Conservation (phyloP, 2,797 vertebrate genomes). For the Onychomys torridus region DNA sequence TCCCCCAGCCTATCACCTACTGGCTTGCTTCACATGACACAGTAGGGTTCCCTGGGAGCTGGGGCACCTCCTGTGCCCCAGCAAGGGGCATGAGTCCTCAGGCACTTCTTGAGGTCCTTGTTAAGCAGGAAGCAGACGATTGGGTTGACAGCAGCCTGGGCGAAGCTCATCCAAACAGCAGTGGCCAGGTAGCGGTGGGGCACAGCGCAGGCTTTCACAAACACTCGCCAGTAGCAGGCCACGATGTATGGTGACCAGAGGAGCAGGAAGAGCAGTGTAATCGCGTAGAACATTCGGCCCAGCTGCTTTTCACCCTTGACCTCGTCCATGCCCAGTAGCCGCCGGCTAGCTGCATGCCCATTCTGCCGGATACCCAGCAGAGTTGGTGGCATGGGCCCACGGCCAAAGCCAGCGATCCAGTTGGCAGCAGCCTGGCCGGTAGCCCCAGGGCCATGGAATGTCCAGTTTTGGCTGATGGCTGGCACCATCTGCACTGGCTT, state of each 20-base stretch:
- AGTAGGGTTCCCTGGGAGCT: slow-evolving; percentile 94
- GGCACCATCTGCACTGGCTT: slow-evolving; percentile 96
- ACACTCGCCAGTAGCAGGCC: slow-evolving; percentile 96
- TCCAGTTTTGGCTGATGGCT: slow-evolving; percentile 96
- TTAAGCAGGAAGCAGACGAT: slow-evolving; percentile 96
- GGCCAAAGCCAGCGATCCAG: slow-evolving; percentile 95
- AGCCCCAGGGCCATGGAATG: slow-evolving; percentile 95
- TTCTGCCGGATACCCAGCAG: slow-evolving; percentile 94
- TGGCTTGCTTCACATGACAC: slow-evolving; percentile 90
- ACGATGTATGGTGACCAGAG: slow-evolving; percentile 96
- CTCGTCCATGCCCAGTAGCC: slow-evolving; percentile 94
- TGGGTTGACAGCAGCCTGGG: slow-evolving; percentile 94
- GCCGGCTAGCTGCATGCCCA: slow-evolving; percentile 92
- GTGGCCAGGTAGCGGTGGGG: slow-evolving; percentile 94
- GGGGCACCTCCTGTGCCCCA: slow-evolving; percentile 95
- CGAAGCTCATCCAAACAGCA: slow-evolving; percentile 96
- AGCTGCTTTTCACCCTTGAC: slow-evolving; percentile 95
- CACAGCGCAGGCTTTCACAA: slow-evolving; percentile 94
- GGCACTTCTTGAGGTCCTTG: slow-evolving; percentile 96
- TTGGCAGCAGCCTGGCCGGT: slow-evolving; percentile 95
- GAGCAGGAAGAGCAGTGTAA: slow-evolving; percentile 94
- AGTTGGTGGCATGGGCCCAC: slow-evolving; percentile 95
- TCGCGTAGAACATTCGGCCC: slow-evolving; percentile 95
- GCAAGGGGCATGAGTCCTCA: slow-evolving; percentile 93
- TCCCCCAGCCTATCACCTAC: slow-evolving; percentile 73